A percentile compares a stretch with the other conserved stretches of the same genome.
Conservation (phyloP, 64 coral and sea anemone genomes). For the Pocillopora verrucosa region DNA sequence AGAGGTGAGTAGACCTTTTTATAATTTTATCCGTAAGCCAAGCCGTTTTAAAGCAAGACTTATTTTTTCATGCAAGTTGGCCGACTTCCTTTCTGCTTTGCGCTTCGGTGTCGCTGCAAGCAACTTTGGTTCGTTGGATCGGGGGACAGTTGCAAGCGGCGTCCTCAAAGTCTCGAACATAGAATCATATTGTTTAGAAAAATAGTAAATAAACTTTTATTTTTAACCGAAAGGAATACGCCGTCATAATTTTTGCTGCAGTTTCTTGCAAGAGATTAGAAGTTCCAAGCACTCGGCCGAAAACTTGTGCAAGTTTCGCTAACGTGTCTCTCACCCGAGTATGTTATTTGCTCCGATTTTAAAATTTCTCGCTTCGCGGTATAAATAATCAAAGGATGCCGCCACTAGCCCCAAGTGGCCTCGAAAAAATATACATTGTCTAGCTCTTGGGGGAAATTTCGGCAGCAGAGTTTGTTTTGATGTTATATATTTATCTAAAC, state of each 20-base stretch:
- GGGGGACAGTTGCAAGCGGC: slow-evolving; percentile 46
- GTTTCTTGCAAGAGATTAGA: background rate
- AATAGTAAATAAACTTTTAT: slow-evolving; percentile 97
- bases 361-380: slow-evolving; percentile 97
- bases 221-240: slow-evolving; percentile 58
- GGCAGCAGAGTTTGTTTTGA: slow-evolving; percentile 24
- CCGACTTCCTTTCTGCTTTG: slow-evolving; percentile 27
- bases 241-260: slow-evolving; percentile 21
- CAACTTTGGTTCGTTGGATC: slow-evolving; percentile 1
- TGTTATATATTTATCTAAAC: background rate
- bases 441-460: slow-evolving; percentile 63
- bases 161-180: slow-evolving; percentile 77
- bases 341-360: slow-evolving; percentile 56
- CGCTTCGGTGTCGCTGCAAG: slow-evolving; percentile 12
- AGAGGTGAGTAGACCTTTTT: slow-evolving; percentile 23
- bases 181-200: slow-evolving; percentile 95
- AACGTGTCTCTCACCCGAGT: slow-evolving; percentile 1
- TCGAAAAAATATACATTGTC: slow-evolving; percentile 66
- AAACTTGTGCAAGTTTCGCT: slow-evolving; percentile 25
- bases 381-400: slow-evolving; percentile 89
- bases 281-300: background rate
- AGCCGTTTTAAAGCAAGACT: background rate
- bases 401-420: slow-evolving; percentile 71
- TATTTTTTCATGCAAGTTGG: slow-evolving; percentile 11
- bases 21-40: background rate